A percentile compares a stretch with the other conserved stretches of the same genome.
Evolutionary conservation across 2,888 invertebrate species (phyloP).

Genomic region (Chrysodeixis includens): DNA sequence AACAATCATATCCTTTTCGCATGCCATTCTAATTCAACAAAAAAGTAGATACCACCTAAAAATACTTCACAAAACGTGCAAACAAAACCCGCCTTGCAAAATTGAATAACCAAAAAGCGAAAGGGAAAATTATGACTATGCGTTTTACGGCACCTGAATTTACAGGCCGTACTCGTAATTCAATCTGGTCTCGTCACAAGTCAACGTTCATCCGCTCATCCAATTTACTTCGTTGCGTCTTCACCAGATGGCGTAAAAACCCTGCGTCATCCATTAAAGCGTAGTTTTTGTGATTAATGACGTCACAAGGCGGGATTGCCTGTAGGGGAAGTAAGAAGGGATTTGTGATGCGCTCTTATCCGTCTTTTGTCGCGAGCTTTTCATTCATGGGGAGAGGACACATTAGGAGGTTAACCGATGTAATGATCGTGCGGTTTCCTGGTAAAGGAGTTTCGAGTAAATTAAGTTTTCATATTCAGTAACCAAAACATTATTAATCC

Average conservation of each 20-base stretch:
- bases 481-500: too few species aligned
- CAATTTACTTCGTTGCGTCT: slow-evolving; percentile 35
- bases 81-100: background rate
- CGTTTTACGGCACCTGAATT: slow-evolving; percentile 2
- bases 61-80: background rate
- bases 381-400: slow-evolving; percentile 34
- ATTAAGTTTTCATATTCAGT: slow-evolving; percentile 8
- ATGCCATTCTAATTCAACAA: too few species aligned
- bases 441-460: background rate
- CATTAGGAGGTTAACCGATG: slow-evolving; percentile 29
- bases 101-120: background rate
- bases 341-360: slow-evolving; percentile 38
- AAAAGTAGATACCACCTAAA: too few species aligned
- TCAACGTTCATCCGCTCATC: slow-evolving; percentile 12
- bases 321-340: slow-evolving; percentile 23
- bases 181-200: slow-evolving; percentile 11
- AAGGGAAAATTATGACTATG: background rate
- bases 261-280: slow-evolving; percentile 57
- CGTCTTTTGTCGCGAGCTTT: slow-evolving; percentile 41
- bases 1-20: too few species aligned
- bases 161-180: slow-evolving; percentile 18
- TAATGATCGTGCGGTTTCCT: slow-evolving; percentile 17
- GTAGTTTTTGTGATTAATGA: slow-evolving; percentile 69
- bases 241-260: slow-evolving; percentile 30
- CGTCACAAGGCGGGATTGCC: slow-evolving; percentile 34